phyloP scores from a whole-genome alignment of 2,888 invertebrate species.

The Lysandra coridon region DNA sequence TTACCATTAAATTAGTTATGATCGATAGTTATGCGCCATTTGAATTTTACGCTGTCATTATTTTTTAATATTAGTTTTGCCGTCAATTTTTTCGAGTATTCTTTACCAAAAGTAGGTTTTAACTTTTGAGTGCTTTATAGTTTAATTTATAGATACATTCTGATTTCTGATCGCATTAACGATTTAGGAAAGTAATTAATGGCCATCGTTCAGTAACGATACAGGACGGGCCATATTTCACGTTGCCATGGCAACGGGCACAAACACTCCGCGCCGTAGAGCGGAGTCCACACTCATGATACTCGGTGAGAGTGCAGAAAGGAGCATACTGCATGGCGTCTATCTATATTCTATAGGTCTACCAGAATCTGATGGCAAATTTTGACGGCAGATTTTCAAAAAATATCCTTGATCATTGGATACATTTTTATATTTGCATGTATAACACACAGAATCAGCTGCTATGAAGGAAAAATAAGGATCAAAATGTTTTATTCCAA shows the following conservation, averaged over 20 bases:
- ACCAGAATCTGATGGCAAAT: too few relatives aligned
- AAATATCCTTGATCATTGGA: too few relatives aligned
- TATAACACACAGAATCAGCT: too few relatives aligned
- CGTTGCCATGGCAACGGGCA: constrained; percentile 66
- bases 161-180: constrained; percentile 6
- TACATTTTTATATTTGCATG: too few relatives aligned
- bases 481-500: too few relatives aligned
- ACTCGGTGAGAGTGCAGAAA: constrained; percentile 39
- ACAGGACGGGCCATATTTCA: constrained; percentile 73
- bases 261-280: constrained; percentile 61
- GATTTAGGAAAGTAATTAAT: constrained; percentile 52
- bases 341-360: not conserved
- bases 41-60: constrained; percentile 29
- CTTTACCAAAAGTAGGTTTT: not conserved
- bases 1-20: constrained; percentile 45
- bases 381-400: too few relatives aligned
- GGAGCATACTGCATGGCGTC: constrained; percentile 27
- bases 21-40: constrained; percentile 41
- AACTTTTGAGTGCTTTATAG: not conserved
- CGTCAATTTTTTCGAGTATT: not conserved
- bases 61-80: not conserved
- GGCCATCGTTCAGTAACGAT: constrained; percentile 67
- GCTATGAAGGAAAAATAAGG: too few relatives aligned
- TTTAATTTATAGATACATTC: not conserved
- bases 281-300: constrained; percentile 50